Evolutionary conservation across 2,888 invertebrate species (phyloP).

Genomic region (Archaeoteleia sp.): DNA sequence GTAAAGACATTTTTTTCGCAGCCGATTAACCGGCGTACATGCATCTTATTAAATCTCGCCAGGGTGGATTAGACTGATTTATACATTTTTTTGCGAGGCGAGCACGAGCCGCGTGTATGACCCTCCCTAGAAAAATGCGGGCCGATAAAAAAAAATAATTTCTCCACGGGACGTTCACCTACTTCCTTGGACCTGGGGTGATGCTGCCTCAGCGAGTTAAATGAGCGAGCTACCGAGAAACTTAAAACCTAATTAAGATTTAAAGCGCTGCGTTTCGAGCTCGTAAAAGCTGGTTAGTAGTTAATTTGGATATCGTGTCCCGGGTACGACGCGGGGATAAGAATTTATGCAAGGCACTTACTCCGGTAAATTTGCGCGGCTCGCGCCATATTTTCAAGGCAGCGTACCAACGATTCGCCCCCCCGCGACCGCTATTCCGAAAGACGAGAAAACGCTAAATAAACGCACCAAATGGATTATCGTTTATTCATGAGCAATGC

Average conservation of each 20-base stretch:
- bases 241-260: constrained; percentile 57
- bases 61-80: constrained; percentile 43
- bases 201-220: constrained; percentile 22
- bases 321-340: constrained; percentile 33
- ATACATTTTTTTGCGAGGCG: constrained; percentile 27
- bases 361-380: constrained; percentile 46
- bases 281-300: constrained; percentile 56
- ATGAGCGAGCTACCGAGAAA: constrained; percentile 33
- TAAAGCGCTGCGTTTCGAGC: constrained; percentile 44
- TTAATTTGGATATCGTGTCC: constrained; percentile 54
- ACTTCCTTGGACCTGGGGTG: constrained; percentile 26
- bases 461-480: constrained; percentile 45
- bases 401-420: constrained; percentile 43
- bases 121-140: constrained; percentile 22
- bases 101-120: constrained; percentile 15
- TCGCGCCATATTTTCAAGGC: constrained; percentile 47
- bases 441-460: constrained; percentile 31
- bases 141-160: neutral
- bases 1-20: constrained; percentile 41
- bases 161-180: constrained; percentile 23
- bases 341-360: constrained; percentile 53
- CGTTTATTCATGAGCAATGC: constrained; percentile 48
- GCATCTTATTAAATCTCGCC: constrained; percentile 42
- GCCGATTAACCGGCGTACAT: constrained; percentile 45
- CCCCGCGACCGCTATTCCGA: constrained; percentile 10